Base-by-base conservation (phyloP, 23 tunicate genomes). In the Phallusia fumigata region DNA sequence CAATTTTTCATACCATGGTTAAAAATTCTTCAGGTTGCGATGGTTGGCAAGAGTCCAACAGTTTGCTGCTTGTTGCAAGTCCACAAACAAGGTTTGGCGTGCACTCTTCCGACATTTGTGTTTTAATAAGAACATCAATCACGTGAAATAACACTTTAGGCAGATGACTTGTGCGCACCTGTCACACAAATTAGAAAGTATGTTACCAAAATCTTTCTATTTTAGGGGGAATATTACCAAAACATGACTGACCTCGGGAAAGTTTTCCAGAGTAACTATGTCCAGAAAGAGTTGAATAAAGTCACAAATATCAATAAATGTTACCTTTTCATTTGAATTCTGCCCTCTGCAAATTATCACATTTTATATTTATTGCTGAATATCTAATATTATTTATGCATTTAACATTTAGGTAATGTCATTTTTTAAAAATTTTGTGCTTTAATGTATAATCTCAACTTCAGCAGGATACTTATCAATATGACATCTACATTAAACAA, bases 231-330 rank as follows among this genome's bases (percentile, higher is more conserved):
- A 40, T 40, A 5, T 10, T 40, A 40, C 5, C 16, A 58, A 51
- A 58, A 58, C 28, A 21, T 6, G 13, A 58, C 28, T 13, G 26
- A 92, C 90, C 50, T 92, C 97, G 11, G 35, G 77, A 33, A 77
- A 76, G 53, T 72, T 76, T 80, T 92, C 97, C 33, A 87, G 3
- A 32, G 77, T 53, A 19, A 81, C 79, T 31, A 92, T 50, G 30
- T 65, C 36, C 18, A 92, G 78, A 15, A 92, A 76, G 0, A 89
- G 79, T 16, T 52, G 73, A 53, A 87, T 75, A 35, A 87, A 81
- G 35, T 65, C 81, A 64, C 91, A 92, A 31, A 84, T 33, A 53
- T 92, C 91, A 8, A 72, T 19, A 31, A 76, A 78, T 15, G 90
- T 21, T 0, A 80, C 45, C 36, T 30, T 19, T 0, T 32, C 51